These are phyloP conservation scores for Drosophila neutralis DNA, from an alignment of 2,888 invertebrate genomes.

Conservation along the genomic window DNA sequence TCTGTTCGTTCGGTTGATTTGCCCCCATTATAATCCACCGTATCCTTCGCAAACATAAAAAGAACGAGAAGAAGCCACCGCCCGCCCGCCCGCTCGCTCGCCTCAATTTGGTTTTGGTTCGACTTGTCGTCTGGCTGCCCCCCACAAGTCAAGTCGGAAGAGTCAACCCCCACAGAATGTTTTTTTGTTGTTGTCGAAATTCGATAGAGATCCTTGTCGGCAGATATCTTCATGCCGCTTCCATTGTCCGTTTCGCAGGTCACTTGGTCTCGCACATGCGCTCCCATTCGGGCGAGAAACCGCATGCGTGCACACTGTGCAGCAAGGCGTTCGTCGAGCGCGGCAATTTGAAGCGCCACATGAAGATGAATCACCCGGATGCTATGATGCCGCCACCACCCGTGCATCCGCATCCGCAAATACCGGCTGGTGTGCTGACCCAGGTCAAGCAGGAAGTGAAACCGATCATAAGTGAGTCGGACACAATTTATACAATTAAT, in stretches of 20 bases:
- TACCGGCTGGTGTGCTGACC: conserved; percentile 84
- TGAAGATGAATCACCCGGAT: conserved; percentile 89
- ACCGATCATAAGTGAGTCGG: conserved; percentile 84
- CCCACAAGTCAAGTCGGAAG: conserved; percentile 18
- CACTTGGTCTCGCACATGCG: conserved; percentile 93
- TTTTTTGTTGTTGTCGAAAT: conserved; percentile 36
- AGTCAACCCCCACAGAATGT: not conserved
- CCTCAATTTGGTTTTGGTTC: conserved; percentile 15
- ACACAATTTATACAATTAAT: conserved; percentile 29
- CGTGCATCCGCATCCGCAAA: conserved; percentile 83
- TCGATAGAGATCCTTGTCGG: conserved; percentile 35
- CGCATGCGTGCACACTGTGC: conserved; percentile 89
- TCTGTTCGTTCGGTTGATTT: conserved; percentile 19
- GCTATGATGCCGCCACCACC: conserved; percentile 85
- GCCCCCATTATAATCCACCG: not conserved
- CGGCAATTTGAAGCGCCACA: conserved; percentile 91
- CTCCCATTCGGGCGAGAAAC: conserved; percentile 88
- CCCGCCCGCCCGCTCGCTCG: conserved; percentile 15
- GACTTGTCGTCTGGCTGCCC: not conserved
- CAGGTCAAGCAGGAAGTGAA: conserved; percentile 84
- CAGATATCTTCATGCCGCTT: conserved; percentile 74
- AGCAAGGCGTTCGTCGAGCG: conserved; percentile 92
- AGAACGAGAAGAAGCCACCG: not conserved
- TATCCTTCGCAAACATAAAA: not conserved
- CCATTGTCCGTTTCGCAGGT: conserved; percentile 84